Percentiles rank a stretch among this genome's conserved stretches.
Evolutionary conservation across 2,888 invertebrate genomes (phyloP).

Genomic region (Hydrotaea diabolus): DNA sequence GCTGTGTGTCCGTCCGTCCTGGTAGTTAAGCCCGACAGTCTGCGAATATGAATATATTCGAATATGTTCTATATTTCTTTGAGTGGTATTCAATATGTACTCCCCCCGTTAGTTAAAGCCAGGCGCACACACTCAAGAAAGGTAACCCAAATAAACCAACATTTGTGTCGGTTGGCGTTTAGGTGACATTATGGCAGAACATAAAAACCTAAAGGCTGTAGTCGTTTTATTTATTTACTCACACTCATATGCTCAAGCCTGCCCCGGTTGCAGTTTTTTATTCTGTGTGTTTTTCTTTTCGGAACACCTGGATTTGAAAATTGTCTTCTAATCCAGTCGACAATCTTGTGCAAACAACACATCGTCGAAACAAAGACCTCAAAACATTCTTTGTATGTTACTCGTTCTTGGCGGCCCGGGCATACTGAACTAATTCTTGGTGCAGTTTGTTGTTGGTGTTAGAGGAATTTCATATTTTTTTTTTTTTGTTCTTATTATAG

Average conservation of each 20-base stretch:
- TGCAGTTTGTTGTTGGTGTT: constrained; percentile 40
- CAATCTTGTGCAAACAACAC: constrained; percentile 45
- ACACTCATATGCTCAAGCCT: no score
- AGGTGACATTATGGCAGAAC: constrained; percentile 57
- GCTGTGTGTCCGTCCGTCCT: no score
- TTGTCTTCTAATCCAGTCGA: constrained; percentile 1
- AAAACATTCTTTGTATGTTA: constrained; percentile 56
- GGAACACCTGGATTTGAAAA: constrained; percentile 66
- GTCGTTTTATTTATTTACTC: not conserved
- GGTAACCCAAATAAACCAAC: constrained; percentile 56
- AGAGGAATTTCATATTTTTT: constrained; percentile 65
- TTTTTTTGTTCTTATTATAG: constrained; percentile 61
- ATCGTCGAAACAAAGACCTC: constrained; percentile 43
- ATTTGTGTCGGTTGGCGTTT: constrained; percentile 46
- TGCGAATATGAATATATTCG: constrained; percentile 20
- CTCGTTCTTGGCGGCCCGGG: not conserved
- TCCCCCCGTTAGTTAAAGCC: not conserved
- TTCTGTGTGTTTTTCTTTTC: constrained; percentile 4
- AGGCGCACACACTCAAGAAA: not conserved
- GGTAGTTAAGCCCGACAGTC: not conserved
- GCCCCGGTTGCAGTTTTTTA: constrained; percentile 17
- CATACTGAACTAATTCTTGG: constrained; percentile 63
- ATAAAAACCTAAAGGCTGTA: constrained; percentile 53
- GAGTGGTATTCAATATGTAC: not conserved
- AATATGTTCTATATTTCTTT: constrained; percentile 35